These are phyloP conservation scores for Sebastes kiyomatsui DNA, from an alignment of 2,797 vertebrate genomes.

Conservation along the genomic window DNA sequence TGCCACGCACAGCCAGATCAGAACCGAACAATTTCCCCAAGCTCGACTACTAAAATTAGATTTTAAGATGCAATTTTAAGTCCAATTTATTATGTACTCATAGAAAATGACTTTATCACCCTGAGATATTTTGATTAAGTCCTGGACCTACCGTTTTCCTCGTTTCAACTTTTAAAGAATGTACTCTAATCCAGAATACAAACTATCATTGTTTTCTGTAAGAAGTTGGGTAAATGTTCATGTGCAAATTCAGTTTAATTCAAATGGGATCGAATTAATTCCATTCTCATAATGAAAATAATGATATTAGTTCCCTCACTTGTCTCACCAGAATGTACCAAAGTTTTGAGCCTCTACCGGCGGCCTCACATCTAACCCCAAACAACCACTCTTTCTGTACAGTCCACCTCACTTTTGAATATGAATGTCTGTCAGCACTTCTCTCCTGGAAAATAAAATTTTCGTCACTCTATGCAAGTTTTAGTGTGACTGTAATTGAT, in stretches of 20 bases:
- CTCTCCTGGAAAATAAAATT: constrained; percentile 52
- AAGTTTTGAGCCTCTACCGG: constrained; percentile 70
- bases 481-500: neutral
- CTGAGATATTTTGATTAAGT: neutral
- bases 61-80: neutral
- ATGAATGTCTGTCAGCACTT: constrained; percentile 58
- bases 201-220: neutral
- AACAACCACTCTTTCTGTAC: constrained; percentile 31
- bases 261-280: neutral
- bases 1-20: neutral
- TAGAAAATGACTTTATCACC: neutral
- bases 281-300: neutral
- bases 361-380: constrained; percentile 20
- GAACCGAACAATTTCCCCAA: neutral
- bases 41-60: neutral
- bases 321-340: constrained; percentile 90
- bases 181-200: neutral
- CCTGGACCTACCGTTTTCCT: neutral
- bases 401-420: constrained; percentile 53
- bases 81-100: neutral
- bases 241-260: neutral
- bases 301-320: neutral
- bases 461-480: constrained; percentile 59
- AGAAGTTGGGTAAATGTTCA: neutral
- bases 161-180: constrained; percentile 15